phyloP scores from a whole-genome alignment of 1,140 invertebrate species.

The Helicoverpa armigera region DNA sequence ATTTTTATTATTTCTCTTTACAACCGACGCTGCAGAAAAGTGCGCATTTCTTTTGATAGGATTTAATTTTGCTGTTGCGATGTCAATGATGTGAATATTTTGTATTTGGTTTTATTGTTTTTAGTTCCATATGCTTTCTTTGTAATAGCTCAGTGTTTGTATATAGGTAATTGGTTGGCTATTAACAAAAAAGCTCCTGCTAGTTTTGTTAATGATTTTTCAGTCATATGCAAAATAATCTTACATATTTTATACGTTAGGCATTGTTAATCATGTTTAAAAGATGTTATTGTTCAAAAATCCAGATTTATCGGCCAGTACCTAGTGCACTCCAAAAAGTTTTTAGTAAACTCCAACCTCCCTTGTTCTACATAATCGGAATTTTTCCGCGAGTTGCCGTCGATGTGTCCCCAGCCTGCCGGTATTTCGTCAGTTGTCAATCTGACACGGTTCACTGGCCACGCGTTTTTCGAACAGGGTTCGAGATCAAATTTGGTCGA shows the following conservation, averaged over 20 bases:
- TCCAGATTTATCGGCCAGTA: too few relatives aligned
- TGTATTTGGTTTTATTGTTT: background rate
- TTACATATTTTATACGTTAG: too few relatives aligned
- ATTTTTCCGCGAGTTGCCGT: conserved; percentile 48
- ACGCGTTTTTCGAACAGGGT: conserved; percentile 58
- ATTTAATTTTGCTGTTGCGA: conserved; percentile 41
- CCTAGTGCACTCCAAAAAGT: too few relatives aligned
- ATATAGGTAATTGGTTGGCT: too few relatives aligned
- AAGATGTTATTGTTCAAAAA: too few relatives aligned
- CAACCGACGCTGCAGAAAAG: conserved; percentile 28
- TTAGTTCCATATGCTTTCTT: background rate
- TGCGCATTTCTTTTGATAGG: conserved; percentile 40
- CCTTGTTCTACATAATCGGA: conserved; percentile 29
- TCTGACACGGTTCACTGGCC: conserved; percentile 70
- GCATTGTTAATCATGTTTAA: too few relatives aligned
- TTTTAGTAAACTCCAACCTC: conserved; percentile 35
- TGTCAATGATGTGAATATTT: conserved; percentile 1
- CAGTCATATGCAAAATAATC: too few relatives aligned
- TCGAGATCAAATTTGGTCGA: conserved; percentile 67
- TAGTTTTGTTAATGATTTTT: too few relatives aligned
- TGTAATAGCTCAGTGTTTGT: too few relatives aligned
- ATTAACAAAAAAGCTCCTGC: too few relatives aligned
- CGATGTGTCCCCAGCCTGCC: conserved; percentile 41
- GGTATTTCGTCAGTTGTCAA: conserved; percentile 74
- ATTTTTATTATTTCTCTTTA: conserved; percentile 41